These are phyloP conservation scores for Drosophila cardini DNA, from an alignment of 1,140 invertebrate species.

Conservation along the genomic window DNA sequence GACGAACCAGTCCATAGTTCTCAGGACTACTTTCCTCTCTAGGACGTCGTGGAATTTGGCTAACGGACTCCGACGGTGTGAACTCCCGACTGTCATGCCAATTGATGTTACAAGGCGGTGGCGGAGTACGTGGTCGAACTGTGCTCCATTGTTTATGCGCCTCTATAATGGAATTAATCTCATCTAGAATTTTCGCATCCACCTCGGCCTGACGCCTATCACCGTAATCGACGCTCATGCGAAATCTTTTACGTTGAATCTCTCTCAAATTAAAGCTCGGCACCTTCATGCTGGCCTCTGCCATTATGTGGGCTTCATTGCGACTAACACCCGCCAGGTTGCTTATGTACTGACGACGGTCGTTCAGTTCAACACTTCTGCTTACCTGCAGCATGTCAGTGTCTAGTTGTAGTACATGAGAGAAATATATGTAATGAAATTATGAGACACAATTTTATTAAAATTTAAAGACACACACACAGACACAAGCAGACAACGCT, in stretches of 20 bases:
- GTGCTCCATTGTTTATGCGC: not conserved
- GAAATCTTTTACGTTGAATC: conserved; percentile 39
- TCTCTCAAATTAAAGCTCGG: conserved; percentile 51
- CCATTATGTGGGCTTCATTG: conserved; percentile 44
- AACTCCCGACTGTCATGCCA: conserved; percentile 40
- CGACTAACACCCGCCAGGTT: conserved; percentile 47
- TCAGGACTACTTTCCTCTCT: conserved; percentile 3
- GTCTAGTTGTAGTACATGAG: conserved; percentile 11
- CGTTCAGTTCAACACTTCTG: conserved; percentile 31
- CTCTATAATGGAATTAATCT: conserved; percentile 37
- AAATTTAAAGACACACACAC: conserved; percentile 15
- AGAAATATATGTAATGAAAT: conserved; percentile 42
- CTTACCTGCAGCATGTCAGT: not conserved
- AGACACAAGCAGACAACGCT: not conserved
- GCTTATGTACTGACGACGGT: conserved; percentile 45
- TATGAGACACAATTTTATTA: conserved; percentile 40
- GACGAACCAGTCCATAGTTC: conserved; percentile 8
- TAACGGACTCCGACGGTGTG: not conserved
- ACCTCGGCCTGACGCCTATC: conserved; percentile 38
- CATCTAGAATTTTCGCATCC: conserved; percentile 34
- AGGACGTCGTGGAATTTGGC: not conserved
- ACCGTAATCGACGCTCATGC: conserved; percentile 45
- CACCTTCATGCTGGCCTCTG: conserved; percentile 32
- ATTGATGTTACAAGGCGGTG: conserved; percentile 59
- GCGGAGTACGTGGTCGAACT: conserved; percentile 34